Conservation (phyloP, 2,888 invertebrate genomes). For the Dermolepida albohirtum region DNA sequence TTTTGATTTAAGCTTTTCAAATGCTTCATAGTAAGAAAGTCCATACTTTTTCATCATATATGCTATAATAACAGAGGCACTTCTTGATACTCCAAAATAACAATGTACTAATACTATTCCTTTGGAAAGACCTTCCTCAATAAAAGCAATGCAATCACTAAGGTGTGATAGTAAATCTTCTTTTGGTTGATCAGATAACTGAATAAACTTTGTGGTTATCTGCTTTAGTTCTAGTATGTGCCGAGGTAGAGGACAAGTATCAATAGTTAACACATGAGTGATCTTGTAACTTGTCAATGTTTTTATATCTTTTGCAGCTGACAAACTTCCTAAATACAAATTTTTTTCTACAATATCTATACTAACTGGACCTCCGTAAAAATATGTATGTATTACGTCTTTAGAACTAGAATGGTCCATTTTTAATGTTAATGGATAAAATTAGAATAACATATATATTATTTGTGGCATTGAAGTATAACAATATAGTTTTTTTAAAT, state of each 20-base stretch:
- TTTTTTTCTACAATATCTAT: conserved; percentile 69
- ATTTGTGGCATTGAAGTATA: too few species aligned
- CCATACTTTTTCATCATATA: conserved; percentile 88
- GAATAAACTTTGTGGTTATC: conserved; percentile 79
- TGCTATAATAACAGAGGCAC: conserved; percentile 87
- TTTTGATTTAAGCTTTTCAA: conserved; percentile 75
- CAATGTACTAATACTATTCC: conserved; percentile 89
- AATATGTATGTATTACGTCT: conserved; percentile 63
- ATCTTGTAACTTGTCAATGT: conserved; percentile 76
- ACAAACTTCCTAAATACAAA: conserved; percentile 78
- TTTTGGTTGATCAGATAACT: conserved; percentile 85
- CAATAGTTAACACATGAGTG: conserved; percentile 84
- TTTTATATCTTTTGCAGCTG: conserved; percentile 81
- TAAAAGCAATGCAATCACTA: conserved; percentile 82
- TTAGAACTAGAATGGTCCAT: conserved; percentile 14
- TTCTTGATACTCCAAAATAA: conserved; percentile 91
- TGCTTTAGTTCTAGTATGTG: conserved; percentile 76
- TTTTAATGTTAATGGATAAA: not conserved
- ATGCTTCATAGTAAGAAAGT: conserved; percentile 79
- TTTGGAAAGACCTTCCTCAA: conserved; percentile 73
- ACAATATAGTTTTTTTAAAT: too few species aligned
- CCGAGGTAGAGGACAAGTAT: conserved; percentile 85
- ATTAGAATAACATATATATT: too few species aligned
- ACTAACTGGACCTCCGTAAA: conserved; percentile 71
- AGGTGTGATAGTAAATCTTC: conserved; percentile 87